phyloP scores from a whole-genome alignment of 2,888 invertebrate species.

The Zygogramma bicolorata region DNA sequence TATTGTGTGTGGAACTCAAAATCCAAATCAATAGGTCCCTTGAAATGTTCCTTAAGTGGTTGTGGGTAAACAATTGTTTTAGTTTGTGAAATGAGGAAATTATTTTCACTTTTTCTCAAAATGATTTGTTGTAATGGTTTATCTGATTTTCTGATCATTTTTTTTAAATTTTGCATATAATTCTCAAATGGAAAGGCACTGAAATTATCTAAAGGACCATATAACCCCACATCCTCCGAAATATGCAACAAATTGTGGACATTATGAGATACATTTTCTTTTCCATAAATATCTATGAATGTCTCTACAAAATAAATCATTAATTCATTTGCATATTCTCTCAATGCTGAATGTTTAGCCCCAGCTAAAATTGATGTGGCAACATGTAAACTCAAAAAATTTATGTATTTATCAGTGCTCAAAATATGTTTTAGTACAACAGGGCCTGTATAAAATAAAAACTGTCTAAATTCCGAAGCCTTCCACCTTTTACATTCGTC shows the following conservation, averaged over 20 bases:
- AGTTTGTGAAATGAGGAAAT: constrained; percentile 9
- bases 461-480: too few species aligned
- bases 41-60: constrained; percentile 16
- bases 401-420: constrained; percentile 14
- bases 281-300: constrained; percentile 23
- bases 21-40: constrained; percentile 9
- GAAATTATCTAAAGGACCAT: too few species aligned
- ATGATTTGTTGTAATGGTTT: too few species aligned
- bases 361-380: constrained; percentile 23
- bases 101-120: too few species aligned
- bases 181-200: too few species aligned
- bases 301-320: constrained; percentile 25
- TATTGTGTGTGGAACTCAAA: not conserved
- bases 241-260: too few species aligned
- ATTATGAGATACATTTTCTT: too few species aligned
- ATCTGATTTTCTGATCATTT: too few species aligned
- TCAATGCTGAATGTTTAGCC: not conserved
- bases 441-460: too few species aligned
- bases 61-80: not conserved
- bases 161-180: too few species aligned
- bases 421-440: constrained; percentile 15
- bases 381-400: constrained; percentile 25
- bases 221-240: constrained; percentile 17
- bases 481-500: too few species aligned
- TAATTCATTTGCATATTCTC: constrained; percentile 16